A percentile compares a stretch with the other conserved stretches of the same genome.
These are phyloP conservation scores for Epirrhoe tristata DNA, from an alignment of 2,888 invertebrate species.

Conservation along the genomic window DNA sequence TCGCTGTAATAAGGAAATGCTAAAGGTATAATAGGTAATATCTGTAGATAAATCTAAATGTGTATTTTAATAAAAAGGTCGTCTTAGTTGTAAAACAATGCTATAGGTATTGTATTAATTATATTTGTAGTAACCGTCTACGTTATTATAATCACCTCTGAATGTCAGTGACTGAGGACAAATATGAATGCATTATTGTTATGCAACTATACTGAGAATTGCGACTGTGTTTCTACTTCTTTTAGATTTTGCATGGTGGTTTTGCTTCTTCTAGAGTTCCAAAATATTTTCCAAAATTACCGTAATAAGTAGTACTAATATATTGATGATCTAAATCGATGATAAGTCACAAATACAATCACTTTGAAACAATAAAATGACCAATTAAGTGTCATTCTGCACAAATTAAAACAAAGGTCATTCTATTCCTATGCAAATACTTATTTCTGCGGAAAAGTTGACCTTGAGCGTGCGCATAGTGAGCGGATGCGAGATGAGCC, in stretches of 20 bases:
- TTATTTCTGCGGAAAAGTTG: conserved; percentile 26
- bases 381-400: background rate
- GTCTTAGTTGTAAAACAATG: conserved; percentile 27
- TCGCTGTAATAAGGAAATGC: background rate
- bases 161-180: conserved; percentile 26
- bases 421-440: conserved; percentile 1
- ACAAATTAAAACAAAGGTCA: background rate
- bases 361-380: background rate
- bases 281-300: too few species aligned
- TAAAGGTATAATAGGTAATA: background rate
- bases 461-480: conserved; percentile 46
- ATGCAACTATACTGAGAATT: background rate
- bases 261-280: too few species aligned
- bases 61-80: background rate
- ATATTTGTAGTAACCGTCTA: background rate
- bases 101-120: conserved; percentile 24
- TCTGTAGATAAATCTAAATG: background rate
- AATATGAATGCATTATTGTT: conserved; percentile 2
- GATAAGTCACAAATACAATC: background rate
- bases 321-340: background rate
- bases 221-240: background rate
- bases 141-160: conserved; percentile 4
- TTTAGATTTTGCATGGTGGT: background rate
- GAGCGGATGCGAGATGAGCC: conserved; percentile 45
- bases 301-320: too few species aligned